Conservation (phyloP, 2,797 vertebrate species). For the Glossophaga mutica region DNA sequence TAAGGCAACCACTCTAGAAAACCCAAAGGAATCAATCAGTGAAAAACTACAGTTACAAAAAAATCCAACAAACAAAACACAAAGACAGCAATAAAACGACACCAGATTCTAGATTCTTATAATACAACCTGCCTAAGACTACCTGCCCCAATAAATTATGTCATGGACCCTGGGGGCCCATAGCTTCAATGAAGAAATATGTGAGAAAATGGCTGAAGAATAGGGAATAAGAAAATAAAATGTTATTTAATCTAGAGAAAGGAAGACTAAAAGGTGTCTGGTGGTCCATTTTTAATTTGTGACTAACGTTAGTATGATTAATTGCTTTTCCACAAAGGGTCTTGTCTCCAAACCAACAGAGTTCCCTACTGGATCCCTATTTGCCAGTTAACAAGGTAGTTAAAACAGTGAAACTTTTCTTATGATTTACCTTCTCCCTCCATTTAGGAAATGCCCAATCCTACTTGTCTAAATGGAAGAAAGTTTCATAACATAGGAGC, state of each 20-base stretch:
- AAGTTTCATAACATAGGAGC: slow-evolving; percentile 7
- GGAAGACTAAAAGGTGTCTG: background rate
- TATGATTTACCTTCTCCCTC: background rate
- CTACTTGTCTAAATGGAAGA: background rate
- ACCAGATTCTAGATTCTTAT: background rate
- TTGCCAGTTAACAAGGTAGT: background rate
- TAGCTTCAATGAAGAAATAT: slow-evolving; percentile 5
- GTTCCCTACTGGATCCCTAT: background rate
- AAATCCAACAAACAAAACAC: background rate
- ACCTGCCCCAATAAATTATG: background rate
- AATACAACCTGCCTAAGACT: background rate
- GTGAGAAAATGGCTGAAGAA: background rate
- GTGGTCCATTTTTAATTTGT: slow-evolving; percentile 21
- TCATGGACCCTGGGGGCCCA: background rate
- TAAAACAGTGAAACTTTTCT: slow-evolving; percentile 3
- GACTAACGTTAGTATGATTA: background rate
- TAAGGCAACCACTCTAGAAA: slow-evolving; percentile 9
- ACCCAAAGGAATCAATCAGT: background rate
- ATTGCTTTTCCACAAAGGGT: background rate
- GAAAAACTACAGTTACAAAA: background rate
- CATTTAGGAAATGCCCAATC: background rate
- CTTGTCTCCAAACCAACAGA: background rate
- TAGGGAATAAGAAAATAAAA: background rate
- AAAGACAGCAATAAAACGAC: background rate
- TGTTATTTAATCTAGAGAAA: background rate